Evolutionary conservation across 1,140 invertebrate genomes (phyloP).

Genomic region (Bacillus rossius): DNA sequence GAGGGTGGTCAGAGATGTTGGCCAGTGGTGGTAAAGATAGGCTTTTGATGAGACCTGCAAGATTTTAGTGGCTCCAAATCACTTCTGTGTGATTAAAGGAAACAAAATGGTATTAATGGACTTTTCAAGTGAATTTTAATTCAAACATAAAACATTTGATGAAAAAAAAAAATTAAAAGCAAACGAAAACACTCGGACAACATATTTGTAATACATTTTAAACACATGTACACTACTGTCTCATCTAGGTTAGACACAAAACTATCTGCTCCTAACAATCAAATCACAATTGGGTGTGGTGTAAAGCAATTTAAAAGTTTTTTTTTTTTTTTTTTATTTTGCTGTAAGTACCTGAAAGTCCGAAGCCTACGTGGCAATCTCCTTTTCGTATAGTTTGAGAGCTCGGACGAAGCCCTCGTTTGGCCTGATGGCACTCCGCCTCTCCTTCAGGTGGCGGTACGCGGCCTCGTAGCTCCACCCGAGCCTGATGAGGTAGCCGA

Average conservation of each 20-base stretch:
- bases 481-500: constrained; percentile 75
- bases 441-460: constrained; percentile 57
- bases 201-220: constrained; percentile 1
- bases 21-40: too few relatives aligned
- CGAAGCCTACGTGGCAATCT: not conserved
- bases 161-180: too few relatives aligned
- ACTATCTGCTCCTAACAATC: not conserved
- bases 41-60: too few relatives aligned
- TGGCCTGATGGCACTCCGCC: constrained; percentile 61
- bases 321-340: not conserved
- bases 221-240: not conserved
- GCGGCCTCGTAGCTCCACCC: constrained; percentile 62
- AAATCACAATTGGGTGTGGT: not conserved
- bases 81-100: too few relatives aligned
- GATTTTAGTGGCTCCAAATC: too few relatives aligned
- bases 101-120: too few relatives aligned
- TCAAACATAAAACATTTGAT: too few relatives aligned
- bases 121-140: too few relatives aligned
- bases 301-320: not conserved
- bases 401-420: constrained; percentile 75
- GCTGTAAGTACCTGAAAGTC: not conserved
- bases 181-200: not conserved
- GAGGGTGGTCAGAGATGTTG: too few relatives aligned
- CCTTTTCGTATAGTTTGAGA: constrained; percentile 39
- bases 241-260: not conserved